Conservation (phyloP, 2,113 vertebrate species). For the Malaclemys terrapin region DNA sequence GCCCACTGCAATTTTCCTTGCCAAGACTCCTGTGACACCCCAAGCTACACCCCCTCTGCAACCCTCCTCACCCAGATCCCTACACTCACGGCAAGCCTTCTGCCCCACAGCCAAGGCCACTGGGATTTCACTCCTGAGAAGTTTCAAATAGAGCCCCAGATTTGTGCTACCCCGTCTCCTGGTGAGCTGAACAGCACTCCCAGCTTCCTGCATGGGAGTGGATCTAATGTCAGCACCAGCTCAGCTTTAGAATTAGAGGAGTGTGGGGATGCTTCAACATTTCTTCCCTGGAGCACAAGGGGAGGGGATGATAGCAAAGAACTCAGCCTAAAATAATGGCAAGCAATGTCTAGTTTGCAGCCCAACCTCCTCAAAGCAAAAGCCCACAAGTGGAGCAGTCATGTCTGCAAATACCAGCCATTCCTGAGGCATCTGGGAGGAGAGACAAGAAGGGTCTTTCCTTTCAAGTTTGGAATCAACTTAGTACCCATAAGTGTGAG, state of each 20-base stretch:
- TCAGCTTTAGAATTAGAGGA: background rate
- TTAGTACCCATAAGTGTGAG: background rate
- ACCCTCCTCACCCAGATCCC: background rate
- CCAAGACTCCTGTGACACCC: background rate
- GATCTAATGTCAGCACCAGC: background rate
- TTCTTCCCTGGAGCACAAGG: background rate
- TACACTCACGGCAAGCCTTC: background rate
- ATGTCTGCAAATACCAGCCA: background rate
- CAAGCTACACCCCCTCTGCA: background rate
- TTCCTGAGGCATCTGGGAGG: background rate
- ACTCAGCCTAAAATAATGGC: background rate
- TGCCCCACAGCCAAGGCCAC: background rate
- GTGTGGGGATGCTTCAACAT: background rate
- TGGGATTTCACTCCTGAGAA: background rate
- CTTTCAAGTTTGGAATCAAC: background rate
- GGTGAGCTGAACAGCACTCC: background rate
- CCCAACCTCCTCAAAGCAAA: background rate
- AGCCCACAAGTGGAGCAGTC: background rate
- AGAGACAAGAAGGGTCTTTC: background rate
- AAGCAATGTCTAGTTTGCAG: background rate
- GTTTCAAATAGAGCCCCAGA: background rate
- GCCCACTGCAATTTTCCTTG: background rate
- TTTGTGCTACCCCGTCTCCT: background rate
- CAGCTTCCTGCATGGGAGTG: background rate
- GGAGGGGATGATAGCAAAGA: background rate